Percentiles rank a stretch among this genome's conserved stretches.
phyloP scores from a whole-genome alignment of 2,113 vertebrate genomes.

The Hippocampus zosterae region DNA sequence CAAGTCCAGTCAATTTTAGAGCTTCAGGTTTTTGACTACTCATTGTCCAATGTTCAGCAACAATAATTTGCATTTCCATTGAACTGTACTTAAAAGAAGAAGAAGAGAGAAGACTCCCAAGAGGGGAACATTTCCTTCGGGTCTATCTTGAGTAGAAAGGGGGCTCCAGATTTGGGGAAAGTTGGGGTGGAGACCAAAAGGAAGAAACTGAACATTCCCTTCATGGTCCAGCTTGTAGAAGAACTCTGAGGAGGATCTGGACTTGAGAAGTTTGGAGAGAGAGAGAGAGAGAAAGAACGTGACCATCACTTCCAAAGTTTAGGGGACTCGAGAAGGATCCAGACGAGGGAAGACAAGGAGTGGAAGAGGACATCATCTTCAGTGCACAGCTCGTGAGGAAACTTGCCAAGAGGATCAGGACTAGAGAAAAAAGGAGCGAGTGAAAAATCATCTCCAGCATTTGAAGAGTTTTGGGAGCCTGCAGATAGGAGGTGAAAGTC shows the following conservation, averaged over 20 bases:
- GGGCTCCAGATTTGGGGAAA: neutral
- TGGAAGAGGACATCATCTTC: neutral
- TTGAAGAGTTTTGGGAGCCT: neutral
- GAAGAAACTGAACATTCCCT: neutral
- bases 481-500: too few species aligned
- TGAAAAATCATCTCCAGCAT: too few species aligned
- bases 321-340: neutral
- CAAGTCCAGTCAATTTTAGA: neutral
- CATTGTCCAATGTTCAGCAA: neutral
- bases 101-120: neutral
- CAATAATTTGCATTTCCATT: neutral
- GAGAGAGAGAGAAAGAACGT: neutral
- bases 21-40: too few species aligned
- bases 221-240: neutral
- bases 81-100: neutral
- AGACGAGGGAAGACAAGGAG: neutral
- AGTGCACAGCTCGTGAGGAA: neutral
- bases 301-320: too few species aligned
- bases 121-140: neutral
- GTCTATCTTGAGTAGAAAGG: too few species aligned
- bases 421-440: neutral
- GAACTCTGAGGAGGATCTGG: neutral
- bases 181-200: neutral
- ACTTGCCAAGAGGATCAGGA: neutral
- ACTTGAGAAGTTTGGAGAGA: neutral